Base-by-base conservation (phyloP, 1,140 invertebrate species). In the Ceratina calcarata region DNA sequence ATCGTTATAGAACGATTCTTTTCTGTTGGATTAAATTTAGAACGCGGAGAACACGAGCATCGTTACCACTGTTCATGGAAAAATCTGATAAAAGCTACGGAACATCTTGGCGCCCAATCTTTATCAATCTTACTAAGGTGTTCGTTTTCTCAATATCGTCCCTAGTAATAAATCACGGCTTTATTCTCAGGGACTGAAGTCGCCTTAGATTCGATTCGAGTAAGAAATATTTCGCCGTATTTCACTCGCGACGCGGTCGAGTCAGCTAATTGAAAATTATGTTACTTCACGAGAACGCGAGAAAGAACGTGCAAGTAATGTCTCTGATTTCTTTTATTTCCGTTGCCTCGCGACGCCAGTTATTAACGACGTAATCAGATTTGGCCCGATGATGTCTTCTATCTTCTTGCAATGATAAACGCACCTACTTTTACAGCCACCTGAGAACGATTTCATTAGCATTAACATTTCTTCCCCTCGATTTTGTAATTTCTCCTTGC, bases 201-300 rank as follows among this genome's bases (percentile, higher is more conserved):
- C 49, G 37, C 37, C 22, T 49, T 74, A 64, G 62, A 62, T 58
- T 27, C 6, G 37, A 76, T 49, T 60, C 55, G 3, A 8, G 16
- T n/a, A 27, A 45, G 65, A 58, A 76, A 68, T 24, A 27, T 68
- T 22, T 8, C 2, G 22, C 6, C 20, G 53, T 51, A 51, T 69
- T 62, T 64, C 53, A 78, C 83, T 84, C 53, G 58, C 32, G 55
- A 27, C 32, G 62, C 20, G 70, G 20, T 69, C 13, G n/a, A 51
- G 45, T n/a, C 66, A 20, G 66, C 66, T 84, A 84, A 83, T 84
- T 83, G 81, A 58, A 78, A 83, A 83, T 68, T 80, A 83, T 75
- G 64, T 67, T 66, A 67, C 20, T 27, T 75, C 53, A 27, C 66
- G 51, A 15, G 18, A 22, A 45, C 60, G 32, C n/a, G 58, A 13